These are phyloP conservation scores for Eurytoma adleriae DNA, from an alignment of 2,888 invertebrate genomes.

Conservation along the genomic window DNA sequence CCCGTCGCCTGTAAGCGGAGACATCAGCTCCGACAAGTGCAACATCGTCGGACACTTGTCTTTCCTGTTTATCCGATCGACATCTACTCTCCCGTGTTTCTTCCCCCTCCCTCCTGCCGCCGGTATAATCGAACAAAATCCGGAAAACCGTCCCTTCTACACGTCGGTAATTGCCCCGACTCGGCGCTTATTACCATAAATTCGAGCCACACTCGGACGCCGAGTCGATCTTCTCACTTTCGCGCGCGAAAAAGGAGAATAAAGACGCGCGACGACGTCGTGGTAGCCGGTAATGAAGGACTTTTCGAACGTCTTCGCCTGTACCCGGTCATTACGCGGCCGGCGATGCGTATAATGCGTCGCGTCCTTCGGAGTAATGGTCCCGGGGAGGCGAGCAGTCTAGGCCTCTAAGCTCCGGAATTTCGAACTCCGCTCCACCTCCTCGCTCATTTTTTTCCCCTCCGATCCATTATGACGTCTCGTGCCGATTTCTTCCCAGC, in stretches of 20 bases:
- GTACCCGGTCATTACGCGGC: conserved; percentile 34
- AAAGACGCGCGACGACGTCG: not conserved
- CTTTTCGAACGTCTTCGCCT: conserved; percentile 10
- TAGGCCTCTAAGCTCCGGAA: not conserved
- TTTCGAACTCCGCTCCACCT: no score
- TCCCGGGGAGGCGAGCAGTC: conserved; percentile 5
- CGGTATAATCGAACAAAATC: not conserved
- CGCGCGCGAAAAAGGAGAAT: conserved; percentile 8
- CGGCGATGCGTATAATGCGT: conserved; percentile 4
- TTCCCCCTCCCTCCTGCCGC: conserved; percentile 1
- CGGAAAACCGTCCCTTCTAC: no score
- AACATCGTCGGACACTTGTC: conserved; percentile 30
- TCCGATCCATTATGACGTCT: no score
- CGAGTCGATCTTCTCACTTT: conserved; percentile 3
- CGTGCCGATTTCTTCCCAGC: no score
- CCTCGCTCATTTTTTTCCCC: no score
- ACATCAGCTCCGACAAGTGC: conserved; percentile 27
- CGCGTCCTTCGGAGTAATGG: conserved; percentile 41
- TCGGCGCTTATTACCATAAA: conserved; percentile 63
- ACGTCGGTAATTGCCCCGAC: conserved; percentile 23
- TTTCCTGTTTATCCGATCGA: conserved; percentile 47
- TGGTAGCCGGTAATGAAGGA: conserved; percentile 27
- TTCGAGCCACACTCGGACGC: conserved; percentile 57
- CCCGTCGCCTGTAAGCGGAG: not conserved
- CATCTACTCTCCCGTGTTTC: conserved; percentile 12